Base-by-base conservation (phyloP, 2,797 vertebrate genomes). In the Spinus olivaceus region DNA sequence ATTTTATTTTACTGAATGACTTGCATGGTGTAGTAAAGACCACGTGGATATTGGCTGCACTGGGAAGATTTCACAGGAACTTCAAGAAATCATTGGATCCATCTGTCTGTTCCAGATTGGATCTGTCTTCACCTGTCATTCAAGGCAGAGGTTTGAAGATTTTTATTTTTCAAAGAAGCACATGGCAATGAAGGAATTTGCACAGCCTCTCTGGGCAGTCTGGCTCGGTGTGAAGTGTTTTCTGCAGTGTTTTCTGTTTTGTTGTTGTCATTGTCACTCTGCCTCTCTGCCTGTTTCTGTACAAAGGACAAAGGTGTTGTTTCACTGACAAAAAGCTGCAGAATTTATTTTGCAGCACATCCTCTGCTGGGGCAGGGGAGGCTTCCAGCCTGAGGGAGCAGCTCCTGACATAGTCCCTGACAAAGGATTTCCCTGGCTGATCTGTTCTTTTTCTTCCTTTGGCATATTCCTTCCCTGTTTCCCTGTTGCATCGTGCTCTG, bases 401-500 rank as follows among this genome's bases (percentile, higher is more conserved):
- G 8, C 50, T 76, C 66, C 66, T 91, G 77, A 23, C 17, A 16
- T 1, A 37, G 44, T 14, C 47, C 16, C 49, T 66, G 41, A 42
- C 64, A 59, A 44, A 74, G 60, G 61, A n/a, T 94, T 86, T 91
- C 49, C 61, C 65, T 80, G 46, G 9, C 57, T 59, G 59, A 7
- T 74, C 90, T 70, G 30, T 35, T 94, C 54, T 86, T 88, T 73
- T 47, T 70, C 87, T 60, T 83, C 69, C 67, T 88, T 53, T 82
- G 73, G 67, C 77, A 16, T 47, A 33, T 81, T 63, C 66, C 37
- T 42, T 39, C 74, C 27, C 37, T 27, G 6, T 86, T 92, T 83
- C 67, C 92, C 50, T 89, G 33, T 88, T 90, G 63, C 76, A 87
- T 95, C 88, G 21, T 59, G 81, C 92, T 91, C 80, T 81, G 91